phyloP scores from a whole-genome alignment of 2,113 vertebrate genomes.

The Melanerpes aurifrons region DNA sequence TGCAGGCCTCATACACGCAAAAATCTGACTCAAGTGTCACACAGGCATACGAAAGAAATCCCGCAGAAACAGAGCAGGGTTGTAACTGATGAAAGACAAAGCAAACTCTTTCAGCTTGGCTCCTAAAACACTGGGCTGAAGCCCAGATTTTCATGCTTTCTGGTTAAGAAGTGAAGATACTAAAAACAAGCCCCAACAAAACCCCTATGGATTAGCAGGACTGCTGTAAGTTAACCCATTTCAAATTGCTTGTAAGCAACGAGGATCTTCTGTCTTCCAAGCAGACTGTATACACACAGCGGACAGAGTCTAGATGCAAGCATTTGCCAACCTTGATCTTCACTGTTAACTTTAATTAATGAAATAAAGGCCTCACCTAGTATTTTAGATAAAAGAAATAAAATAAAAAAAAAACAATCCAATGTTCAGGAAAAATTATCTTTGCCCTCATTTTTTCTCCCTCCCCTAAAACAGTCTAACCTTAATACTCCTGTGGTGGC shows the following conservation, averaged over 20 bases:
- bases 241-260: background rate
- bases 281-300: background rate
- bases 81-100: background rate
- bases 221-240: background rate
- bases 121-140: background rate
- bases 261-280: background rate
- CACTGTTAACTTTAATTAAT: background rate
- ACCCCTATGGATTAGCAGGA: background rate
- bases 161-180: constrained; percentile 8
- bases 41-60: background rate
- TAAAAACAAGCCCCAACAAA: background rate
- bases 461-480: background rate
- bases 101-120: background rate
- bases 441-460: constrained; percentile 17
- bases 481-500: background rate
- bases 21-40: background rate
- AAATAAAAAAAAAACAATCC: too few species aligned
- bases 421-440: background rate
- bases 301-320: background rate
- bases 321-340: background rate
- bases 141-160: background rate
- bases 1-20: background rate
- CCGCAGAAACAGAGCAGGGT: background rate
- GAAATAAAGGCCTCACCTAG: background rate
- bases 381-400: background rate